phyloP scores from a whole-genome alignment of 30 jellyfish, hydroid and myxozoan genomes.

The Pelagia noctiluca region DNA sequence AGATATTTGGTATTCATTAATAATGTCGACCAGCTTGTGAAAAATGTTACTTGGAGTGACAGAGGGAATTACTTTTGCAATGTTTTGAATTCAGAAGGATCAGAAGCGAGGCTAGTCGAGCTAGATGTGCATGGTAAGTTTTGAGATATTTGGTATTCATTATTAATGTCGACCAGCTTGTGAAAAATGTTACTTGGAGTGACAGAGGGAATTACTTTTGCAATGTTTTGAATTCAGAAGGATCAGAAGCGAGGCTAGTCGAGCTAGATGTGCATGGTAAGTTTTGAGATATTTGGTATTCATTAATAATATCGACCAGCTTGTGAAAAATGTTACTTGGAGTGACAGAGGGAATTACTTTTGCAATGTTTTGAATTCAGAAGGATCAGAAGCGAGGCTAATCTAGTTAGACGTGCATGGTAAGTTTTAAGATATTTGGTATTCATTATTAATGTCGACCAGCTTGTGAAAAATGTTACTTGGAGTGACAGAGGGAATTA shows the following conservation, averaged over 20 bases:
- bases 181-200: conserved; percentile 74
- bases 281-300: neutral
- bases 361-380: conserved; percentile 87
- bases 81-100: conserved; percentile 87
- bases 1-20: neutral
- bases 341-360: conserved; percentile 78
- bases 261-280: conserved; percentile 81
- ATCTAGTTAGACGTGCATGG: conserved; percentile 78
- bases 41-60: conserved; percentile 80
- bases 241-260: conserved; percentile 56
- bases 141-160: neutral
- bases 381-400: conserved; percentile 66
- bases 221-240: conserved; percentile 85
- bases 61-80: conserved; percentile 85
- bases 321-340: conserved; percentile 72
- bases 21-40: conserved; percentile 41
- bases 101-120: conserved; percentile 50
- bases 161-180: conserved; percentile 32
- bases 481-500: too few relatives aligned
- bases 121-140: conserved; percentile 77
- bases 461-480: too few relatives aligned
- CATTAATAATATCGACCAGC: conserved; percentile 37
- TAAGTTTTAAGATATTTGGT: neutral
- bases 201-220: conserved; percentile 86
- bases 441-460: too few relatives aligned